phyloP scores from a whole-genome alignment of 2,888 invertebrate genomes.

The Aelia acuminata region DNA sequence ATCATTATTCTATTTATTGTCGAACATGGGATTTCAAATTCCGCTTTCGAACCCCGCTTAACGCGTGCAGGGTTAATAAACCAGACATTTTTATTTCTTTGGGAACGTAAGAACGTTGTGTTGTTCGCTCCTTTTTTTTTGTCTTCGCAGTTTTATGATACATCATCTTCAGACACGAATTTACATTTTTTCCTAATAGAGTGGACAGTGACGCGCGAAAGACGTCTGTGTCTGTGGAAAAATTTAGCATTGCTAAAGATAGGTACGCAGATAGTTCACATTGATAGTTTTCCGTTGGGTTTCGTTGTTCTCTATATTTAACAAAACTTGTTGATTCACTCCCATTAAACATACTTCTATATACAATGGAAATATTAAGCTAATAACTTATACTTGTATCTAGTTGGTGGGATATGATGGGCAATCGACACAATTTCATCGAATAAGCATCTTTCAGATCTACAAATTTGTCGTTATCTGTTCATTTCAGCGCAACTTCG shows the following conservation, averaged over 20 bases:
- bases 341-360: too few species aligned
- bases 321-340: too few species aligned
- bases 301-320: too few species aligned
- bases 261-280: background rate
- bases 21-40: background rate
- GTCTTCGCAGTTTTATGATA: background rate
- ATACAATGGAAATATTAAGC: too few species aligned
- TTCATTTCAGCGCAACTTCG: background rate
- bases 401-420: background rate
- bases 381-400: too few species aligned
- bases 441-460: background rate
- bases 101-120: too few species aligned
- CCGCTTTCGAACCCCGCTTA: background rate
- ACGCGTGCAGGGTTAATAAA: background rate
- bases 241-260: background rate
- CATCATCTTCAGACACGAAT: background rate
- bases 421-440: background rate
- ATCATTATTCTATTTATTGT: too few species aligned
- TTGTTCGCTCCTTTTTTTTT: background rate
- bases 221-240: background rate
- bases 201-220: background rate
- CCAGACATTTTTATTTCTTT: background rate
- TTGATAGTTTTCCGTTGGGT: too few species aligned
- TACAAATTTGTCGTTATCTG: background rate
- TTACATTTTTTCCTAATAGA: background rate